These are phyloP conservation scores for Yponomeuta sedellus DNA, from an alignment of 2,888 invertebrate genomes.

Conservation along the genomic window DNA sequence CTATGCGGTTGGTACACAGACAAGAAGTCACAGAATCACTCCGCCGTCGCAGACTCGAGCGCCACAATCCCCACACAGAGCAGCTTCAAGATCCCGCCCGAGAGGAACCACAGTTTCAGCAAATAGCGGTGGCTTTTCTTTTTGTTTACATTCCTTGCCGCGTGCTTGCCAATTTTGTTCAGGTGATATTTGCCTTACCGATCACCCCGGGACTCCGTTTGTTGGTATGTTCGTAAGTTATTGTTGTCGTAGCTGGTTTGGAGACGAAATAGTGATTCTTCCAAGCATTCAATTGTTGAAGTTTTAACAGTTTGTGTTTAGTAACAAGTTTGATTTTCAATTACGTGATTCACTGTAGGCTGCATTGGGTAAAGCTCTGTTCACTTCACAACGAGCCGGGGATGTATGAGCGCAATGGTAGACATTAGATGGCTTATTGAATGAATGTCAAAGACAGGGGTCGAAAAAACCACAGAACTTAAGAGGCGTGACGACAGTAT, in stretches of 20 bases:
- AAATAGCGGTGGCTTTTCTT: conserved; percentile 64
- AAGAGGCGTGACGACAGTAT: too few species aligned
- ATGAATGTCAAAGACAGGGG: too few species aligned
- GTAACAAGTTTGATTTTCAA: neutral
- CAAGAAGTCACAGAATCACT: conserved; percentile 26
- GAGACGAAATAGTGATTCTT: too few species aligned
- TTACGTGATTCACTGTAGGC: neutral
- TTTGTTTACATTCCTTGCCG: conserved; percentile 37
- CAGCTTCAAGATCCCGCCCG: conserved; percentile 37
- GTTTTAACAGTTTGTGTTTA: too few species aligned
- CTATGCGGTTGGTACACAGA: conserved; percentile 75
- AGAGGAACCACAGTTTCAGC: conserved; percentile 36
- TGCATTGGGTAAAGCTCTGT: too few species aligned
- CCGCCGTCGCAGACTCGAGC: conserved; percentile 37
- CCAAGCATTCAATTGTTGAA: too few species aligned
- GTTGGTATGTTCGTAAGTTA: conserved; percentile 25
- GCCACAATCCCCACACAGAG: conserved; percentile 35
- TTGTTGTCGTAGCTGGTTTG: conserved; percentile 6
- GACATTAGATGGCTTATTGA: too few species aligned
- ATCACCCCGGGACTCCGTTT: conserved; percentile 21
- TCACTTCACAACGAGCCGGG: too few species aligned
- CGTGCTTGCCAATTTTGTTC: conserved; percentile 37
- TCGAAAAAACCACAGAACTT: too few species aligned
- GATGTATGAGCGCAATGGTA: too few species aligned
- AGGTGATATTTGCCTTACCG: conserved; percentile 48